These are phyloP conservation scores for Aleadryas rufinucha DNA, from an alignment of 2,113 vertebrate species.

Conservation along the genomic window DNA sequence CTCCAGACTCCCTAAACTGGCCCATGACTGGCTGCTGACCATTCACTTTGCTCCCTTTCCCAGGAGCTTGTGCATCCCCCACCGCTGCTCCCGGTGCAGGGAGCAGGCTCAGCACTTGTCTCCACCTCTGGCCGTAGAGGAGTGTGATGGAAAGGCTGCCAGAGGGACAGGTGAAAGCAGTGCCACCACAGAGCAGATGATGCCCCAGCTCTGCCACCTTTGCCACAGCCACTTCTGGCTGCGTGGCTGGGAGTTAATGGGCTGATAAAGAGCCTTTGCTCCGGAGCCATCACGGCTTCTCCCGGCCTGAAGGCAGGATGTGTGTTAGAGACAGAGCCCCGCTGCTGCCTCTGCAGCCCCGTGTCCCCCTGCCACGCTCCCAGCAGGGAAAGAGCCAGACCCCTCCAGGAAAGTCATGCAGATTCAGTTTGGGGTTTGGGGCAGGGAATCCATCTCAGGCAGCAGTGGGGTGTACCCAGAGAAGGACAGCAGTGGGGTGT, in stretches of 20 bases:
- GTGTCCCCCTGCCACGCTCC: background rate
- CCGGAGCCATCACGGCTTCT: background rate
- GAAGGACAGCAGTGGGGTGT: background rate
- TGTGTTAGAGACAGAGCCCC: background rate
- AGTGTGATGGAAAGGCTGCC: background rate
- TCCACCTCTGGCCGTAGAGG: background rate
- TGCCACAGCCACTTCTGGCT: background rate
- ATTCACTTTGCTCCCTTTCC: background rate
- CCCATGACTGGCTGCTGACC: background rate
- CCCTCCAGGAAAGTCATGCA: background rate
- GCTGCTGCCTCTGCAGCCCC: background rate
- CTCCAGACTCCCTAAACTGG: background rate
- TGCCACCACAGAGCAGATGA: background rate
- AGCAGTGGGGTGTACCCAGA: background rate
- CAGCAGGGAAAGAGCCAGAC: background rate
- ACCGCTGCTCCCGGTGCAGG: fast-evolving
- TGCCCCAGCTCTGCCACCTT: background rate
- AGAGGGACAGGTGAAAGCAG: background rate
- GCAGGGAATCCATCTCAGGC: background rate
- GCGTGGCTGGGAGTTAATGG: background rate
- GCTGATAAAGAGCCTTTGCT: background rate
- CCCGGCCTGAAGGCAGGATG: background rate
- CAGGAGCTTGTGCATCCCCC: background rate
- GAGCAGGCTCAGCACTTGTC: background rate
- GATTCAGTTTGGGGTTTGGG: background rate